phyloP scores from a whole-genome alignment of 2,113 vertebrate genomes.

The Cheirogaleus medius region DNA sequence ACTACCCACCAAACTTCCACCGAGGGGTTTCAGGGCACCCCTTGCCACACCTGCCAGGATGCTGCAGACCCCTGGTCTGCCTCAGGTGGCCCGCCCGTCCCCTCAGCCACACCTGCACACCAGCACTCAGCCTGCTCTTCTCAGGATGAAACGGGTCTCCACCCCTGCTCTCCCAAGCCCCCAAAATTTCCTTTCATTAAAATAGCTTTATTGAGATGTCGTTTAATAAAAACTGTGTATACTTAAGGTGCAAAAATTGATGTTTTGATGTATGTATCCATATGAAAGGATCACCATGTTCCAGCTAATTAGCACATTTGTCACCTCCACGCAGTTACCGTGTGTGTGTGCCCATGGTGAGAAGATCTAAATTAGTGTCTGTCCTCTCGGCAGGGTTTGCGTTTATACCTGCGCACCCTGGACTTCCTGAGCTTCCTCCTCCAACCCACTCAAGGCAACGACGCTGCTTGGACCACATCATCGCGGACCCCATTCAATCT shows the following conservation, averaged over 20 bases:
- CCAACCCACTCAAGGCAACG: rapidly evolving
- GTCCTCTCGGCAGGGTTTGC: not conserved
- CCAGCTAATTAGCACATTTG: not conserved
- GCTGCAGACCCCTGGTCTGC: rapidly evolving
- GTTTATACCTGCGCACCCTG: too few species aligned
- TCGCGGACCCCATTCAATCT: not conserved
- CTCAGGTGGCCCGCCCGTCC: rapidly evolving
- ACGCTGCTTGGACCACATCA: not conserved
- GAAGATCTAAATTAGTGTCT: not conserved
- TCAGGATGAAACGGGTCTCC: rapidly evolving
- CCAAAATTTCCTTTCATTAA: not conserved
- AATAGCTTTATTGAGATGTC: not conserved
- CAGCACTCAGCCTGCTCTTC: too few species aligned
- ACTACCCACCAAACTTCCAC: too few species aligned
- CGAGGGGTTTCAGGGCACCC: not conserved
- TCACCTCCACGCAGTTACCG: rapidly evolving
- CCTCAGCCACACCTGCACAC: rapidly evolving
- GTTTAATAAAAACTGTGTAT: rapidly evolving
- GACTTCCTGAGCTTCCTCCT: too few species aligned
- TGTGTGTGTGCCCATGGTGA: not conserved
- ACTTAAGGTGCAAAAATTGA: rapidly evolving
- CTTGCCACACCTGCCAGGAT: not conserved
- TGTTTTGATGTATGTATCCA: rapidly evolving
- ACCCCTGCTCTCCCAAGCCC: not conserved
- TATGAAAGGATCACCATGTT: not conserved